Evolutionary conservation across 2,888 invertebrate genomes (phyloP), one percentile per base, ranked within the genome.

Genomic region (Autographa gamma): DNA sequence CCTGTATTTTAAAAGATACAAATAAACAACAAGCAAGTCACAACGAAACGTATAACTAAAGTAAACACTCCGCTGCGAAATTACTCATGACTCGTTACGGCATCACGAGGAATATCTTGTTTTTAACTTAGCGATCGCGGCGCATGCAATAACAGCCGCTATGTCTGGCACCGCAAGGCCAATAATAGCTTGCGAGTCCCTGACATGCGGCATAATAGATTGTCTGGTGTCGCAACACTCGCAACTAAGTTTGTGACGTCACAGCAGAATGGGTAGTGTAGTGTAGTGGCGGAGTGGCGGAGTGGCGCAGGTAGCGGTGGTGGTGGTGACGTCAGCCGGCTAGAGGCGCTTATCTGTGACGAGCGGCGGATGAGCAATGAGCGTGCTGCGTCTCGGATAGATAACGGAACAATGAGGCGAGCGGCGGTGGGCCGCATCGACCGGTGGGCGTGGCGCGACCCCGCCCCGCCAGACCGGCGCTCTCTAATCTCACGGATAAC

Each of bases 401-500:
- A 95, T 95, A 95, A 93, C 93, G 92, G 92, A 85, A 91, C 93
- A 93, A 92, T 93, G 93, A 89, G 89, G 81, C 81, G 85, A 78
- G 85, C 84, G 85, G 84, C 85, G 89, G 89, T 90, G 87, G 86
- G 83, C 91, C 87, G 89, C 93, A 94, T 95, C 94, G 95, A 95
- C 93, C 95, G 94, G 93, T 92, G 88, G 95, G 95, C 95, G 94
- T 93, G 94, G 91, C 91, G 81, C 79, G 90, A 90, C 93, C 92
- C 93, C 94, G 93, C 95, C 95, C 91, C 91, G 87, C 89, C 86
- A 91, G 91, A 91, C 90, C 92, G 92, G 91, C 91, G 85, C 92
- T 90, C n/a, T 86, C 93, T 95, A 95, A 95, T 95, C 95, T 93
- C 80, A 83, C 90, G 94, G 93, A 94, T 95, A 95, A 93, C 92